Percentiles rank a stretch among this genome's conserved stretches.
These are phyloP conservation scores for Cheilosia variabilis DNA, from an alignment of 2,888 invertebrate genomes.

Conservation along the genomic window DNA sequence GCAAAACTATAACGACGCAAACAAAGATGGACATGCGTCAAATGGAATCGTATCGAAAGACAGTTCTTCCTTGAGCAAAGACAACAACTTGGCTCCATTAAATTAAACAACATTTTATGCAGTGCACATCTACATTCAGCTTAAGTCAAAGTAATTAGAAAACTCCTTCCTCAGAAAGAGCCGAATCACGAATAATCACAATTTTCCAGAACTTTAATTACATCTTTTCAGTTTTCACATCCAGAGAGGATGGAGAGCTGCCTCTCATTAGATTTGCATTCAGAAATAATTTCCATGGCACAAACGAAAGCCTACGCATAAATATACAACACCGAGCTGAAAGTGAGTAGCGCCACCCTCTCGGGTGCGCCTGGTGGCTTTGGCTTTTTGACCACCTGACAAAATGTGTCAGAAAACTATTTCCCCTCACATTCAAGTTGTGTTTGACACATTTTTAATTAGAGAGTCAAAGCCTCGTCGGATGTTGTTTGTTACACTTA, in stretches of 20 bases:
- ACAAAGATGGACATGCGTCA: no score
- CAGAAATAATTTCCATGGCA: conserved; percentile 42
- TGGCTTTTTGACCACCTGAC: conserved; percentile 50
- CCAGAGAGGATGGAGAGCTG: background rate
- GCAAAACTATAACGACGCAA: no score
- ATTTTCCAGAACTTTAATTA: conserved; percentile 60
- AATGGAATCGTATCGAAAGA: no score
- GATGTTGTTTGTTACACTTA: conserved; percentile 73
- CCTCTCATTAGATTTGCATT: conserved; percentile 68
- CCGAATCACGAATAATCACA: conserved; percentile 53
- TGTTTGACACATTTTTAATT: conserved; percentile 72
- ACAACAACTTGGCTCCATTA: background rate
- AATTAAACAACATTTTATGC: conserved; percentile 41
- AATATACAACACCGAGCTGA: background rate
- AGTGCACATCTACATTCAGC: conserved; percentile 23
- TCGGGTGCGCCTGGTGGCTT: background rate
- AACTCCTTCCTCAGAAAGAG: conserved; percentile 46
- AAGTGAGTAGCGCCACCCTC: background rate
- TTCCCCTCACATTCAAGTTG: conserved; percentile 37
- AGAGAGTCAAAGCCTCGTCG: conserved; percentile 66
- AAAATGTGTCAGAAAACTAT: conserved; percentile 70
- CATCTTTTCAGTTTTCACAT: conserved; percentile 49
- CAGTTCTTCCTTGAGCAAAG: background rate
- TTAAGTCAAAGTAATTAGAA: conserved; percentile 66
- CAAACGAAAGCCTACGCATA: conserved; percentile 10